These are phyloP conservation scores for Beaufortia kweichowensis DNA, from an alignment of 2,113 vertebrate species.

Conservation along the genomic window DNA sequence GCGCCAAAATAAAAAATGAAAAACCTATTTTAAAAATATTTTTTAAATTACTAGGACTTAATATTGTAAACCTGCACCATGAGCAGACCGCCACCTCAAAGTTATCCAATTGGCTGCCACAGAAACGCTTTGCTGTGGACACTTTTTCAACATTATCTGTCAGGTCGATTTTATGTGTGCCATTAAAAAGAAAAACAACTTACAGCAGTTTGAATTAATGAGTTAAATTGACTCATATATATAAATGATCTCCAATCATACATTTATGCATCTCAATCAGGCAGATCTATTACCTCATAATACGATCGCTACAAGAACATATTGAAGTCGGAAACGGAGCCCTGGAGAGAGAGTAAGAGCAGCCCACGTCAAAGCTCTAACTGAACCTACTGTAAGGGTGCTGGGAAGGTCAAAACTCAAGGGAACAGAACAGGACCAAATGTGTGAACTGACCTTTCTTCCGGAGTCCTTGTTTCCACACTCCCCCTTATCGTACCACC, in stretches of 20 bases:
- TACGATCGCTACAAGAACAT: not conserved
- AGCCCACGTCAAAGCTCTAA: not conserved
- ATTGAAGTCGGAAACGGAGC: constrained; percentile 48
- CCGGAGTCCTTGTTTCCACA: constrained; percentile 98
- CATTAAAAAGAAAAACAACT: constrained; percentile 25
- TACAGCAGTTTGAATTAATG: not conserved
- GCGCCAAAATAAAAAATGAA: too few species aligned
- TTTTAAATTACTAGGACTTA: too few species aligned
- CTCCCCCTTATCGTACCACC: constrained; percentile 99
- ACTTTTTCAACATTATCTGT: too few species aligned
- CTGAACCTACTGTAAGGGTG: not conserved
- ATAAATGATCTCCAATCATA: too few species aligned
- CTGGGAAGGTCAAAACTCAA: constrained; percentile 52
- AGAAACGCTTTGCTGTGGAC: too few species aligned
- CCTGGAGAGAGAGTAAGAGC: constrained; percentile 46
- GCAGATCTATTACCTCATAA: not conserved
- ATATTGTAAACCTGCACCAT: too few species aligned
- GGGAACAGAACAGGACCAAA: constrained; percentile 59
- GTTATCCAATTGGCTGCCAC: too few species aligned
- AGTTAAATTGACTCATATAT: too few species aligned
- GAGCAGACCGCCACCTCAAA: too few species aligned
- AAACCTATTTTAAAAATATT: too few species aligned
- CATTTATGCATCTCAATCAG: not conserved
- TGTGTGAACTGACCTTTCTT: constrained; percentile 96
- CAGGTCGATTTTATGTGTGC: not conserved